Evolutionary conservation across 2,888 invertebrate species (phyloP), one percentile per base, ranked within the genome.

Genomic region (Eupelmus urozonus): DNA sequence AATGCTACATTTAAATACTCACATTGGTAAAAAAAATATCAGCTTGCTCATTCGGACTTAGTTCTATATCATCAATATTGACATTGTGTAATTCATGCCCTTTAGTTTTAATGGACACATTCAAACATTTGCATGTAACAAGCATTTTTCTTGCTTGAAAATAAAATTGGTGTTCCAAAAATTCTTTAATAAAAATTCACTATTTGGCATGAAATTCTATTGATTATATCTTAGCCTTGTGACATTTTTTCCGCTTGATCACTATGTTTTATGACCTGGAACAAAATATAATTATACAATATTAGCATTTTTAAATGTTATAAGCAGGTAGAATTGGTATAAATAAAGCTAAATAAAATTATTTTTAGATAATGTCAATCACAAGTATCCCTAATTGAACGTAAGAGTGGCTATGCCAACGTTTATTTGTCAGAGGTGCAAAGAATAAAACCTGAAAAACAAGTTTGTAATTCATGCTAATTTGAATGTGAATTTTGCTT

Each of bases 81-180:
- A 92, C 90, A 88, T 91, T 91, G 85, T 91, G 91, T 87, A 93
- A 91, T 85, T 91, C 90, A 82, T 90, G 87, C 88, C 91, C 91
- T 87, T 92, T 92, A 86, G 93, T 91, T 90, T 93, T 93, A 84
- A 94, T 91, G 83, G 91, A 91, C 85, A 95, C 92, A 91, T 96
- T 96, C 86, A 95, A 90, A 90, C 96, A 96, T 91, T 94, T 94
- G 91, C 96, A 96, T 87, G 94, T 92, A 88, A 93, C 75, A 83
- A 84, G 83, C 88, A 88, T 88, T 73, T 84, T 87, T 57, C 5
- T 23, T 34, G 49, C 13, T 76, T 57, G 16, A 2, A 23, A 57
- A 55, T n/a, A 49, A 49, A 70, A 40, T 4, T 2, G 51, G 18
- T 20, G 29, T 45, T 76, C 18, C 20, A 69, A 80, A 67, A 80